Evolutionary conservation across 1,140 invertebrate genomes (phyloP).

Genomic region (Elysia chlorotica): DNA sequence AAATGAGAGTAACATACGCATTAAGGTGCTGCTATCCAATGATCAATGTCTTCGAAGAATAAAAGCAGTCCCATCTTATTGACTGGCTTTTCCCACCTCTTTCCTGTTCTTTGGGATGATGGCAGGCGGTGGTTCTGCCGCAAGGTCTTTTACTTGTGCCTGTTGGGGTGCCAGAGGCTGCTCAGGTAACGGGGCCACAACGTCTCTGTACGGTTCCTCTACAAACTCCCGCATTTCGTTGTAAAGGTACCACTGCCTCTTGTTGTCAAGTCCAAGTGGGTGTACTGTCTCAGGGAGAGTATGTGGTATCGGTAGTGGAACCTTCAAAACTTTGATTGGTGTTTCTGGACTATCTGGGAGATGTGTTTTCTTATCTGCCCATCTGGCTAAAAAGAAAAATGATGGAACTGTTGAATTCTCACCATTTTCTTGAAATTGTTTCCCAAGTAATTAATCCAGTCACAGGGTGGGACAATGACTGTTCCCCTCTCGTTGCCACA

Average conservation of each 20-base stretch:
- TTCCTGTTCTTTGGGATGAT: too few species aligned
- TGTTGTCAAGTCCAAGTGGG: not conserved
- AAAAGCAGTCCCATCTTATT: too few species aligned
- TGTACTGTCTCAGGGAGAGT: not conserved
- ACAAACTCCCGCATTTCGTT: conserved; percentile 4
- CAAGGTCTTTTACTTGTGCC: too few species aligned
- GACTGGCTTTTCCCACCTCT: too few species aligned
- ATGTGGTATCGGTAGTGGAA: not conserved
- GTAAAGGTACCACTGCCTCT: conserved; percentile 12
- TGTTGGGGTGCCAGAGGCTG: too few species aligned
- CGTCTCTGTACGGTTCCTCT: not conserved
- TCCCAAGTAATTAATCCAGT: conserved; percentile 17
- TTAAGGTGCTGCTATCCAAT: too few species aligned
- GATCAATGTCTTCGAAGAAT: too few species aligned
- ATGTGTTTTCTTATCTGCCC: not conserved
- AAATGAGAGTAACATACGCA: too few species aligned
- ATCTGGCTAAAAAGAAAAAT: not conserved
- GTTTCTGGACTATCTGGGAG: not conserved
- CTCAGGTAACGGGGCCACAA: not conserved
- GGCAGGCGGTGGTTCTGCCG: too few species aligned
- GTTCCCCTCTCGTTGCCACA: conserved; percentile 19
- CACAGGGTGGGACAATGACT: conserved; percentile 11
- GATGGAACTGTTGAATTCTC: conserved; percentile 7
- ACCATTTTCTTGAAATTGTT: conserved; percentile 10
- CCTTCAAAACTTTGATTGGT: not conserved